Evolutionary conservation across 2,888 invertebrate species (phyloP).

Genomic region (Norana najaformis): DNA sequence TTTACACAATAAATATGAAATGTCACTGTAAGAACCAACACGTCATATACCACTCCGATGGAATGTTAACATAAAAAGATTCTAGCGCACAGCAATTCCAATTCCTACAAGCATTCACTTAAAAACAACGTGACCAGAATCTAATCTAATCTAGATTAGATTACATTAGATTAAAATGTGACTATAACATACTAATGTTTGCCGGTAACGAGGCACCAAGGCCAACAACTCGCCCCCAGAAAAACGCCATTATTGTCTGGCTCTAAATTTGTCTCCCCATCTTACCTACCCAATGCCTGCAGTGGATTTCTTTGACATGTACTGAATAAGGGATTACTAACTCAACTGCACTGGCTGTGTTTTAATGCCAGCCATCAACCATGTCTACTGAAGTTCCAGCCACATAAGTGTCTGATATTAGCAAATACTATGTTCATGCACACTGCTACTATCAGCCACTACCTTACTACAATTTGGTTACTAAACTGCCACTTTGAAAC

Average conservation of each 20-base stretch:
- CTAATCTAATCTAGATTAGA: neutral
- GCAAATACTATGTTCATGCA: neutral
- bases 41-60: neutral
- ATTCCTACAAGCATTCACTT: no score
- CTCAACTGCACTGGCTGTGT: neutral
- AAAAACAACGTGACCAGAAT: neutral
- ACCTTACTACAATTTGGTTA: no score
- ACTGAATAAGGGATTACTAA: neutral
- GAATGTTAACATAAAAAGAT: neutral
- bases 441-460: no score
- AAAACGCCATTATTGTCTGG: neutral
- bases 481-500: neutral
- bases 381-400: neutral
- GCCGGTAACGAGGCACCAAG: neutral
- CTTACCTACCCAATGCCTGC: neutral
- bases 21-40: neutral
- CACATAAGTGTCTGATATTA: neutral
- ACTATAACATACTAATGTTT: neutral
- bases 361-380: neutral
- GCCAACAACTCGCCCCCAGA: neutral
- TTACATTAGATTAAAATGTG: slow-evolving; percentile 13
- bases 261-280: neutral
- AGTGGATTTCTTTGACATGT: no score
- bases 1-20: neutral
- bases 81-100: neutral